Evolutionary conservation across 2,888 invertebrate species (phyloP), one percentile per base, ranked within the genome.

Genomic region (Chrysolina americana): DNA sequence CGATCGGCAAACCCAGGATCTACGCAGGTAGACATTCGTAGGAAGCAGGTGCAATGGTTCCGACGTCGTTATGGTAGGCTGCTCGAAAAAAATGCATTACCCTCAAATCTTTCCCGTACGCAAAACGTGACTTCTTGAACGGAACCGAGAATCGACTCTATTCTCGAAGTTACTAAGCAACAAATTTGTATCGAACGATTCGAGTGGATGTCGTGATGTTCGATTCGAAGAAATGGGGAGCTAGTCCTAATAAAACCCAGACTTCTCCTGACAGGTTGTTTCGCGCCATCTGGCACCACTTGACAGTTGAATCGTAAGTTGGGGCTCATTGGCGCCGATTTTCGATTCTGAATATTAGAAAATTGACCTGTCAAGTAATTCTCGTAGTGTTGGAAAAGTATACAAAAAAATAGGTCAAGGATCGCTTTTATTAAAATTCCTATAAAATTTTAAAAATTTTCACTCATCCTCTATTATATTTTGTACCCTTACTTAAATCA

Each of bases 1-100:
- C 23, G 65, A 47, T 65, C 44, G 65, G 28, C 56, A 19, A 50
- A 44, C 44, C 56, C 74, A 81, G 86, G 86, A 86, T 85, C 85
- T 84, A 86, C 86, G 86, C 85, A 86, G 85, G 86, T 86, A 86
- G 83, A 76, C 82, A 83, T 79, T 80, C 75, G 82, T 83, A 86
- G 86, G 87, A 86, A 87, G 82, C 87, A 86, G 86, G 87, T 87
- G 86, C 83, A 75, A 72, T 75, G 19, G 62, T 65, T 68, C 44
- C 36, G 41, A 83, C 53, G 53, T 71, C 59, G 76, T 76, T 76
- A 78, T 74, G 74, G 74, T 75, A 78, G 76, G 75, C 63, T 72
- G 70, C 68, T 68, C 50, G 19, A 72, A 71, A 75, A n/a, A 71
- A 71, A 71, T 50, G 41, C 53, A 68, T 41, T 68, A 53, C 19